These are phyloP conservation scores for Halictus rubicundus DNA, from an alignment of 1,140 invertebrate genomes.

Conservation along the genomic window DNA sequence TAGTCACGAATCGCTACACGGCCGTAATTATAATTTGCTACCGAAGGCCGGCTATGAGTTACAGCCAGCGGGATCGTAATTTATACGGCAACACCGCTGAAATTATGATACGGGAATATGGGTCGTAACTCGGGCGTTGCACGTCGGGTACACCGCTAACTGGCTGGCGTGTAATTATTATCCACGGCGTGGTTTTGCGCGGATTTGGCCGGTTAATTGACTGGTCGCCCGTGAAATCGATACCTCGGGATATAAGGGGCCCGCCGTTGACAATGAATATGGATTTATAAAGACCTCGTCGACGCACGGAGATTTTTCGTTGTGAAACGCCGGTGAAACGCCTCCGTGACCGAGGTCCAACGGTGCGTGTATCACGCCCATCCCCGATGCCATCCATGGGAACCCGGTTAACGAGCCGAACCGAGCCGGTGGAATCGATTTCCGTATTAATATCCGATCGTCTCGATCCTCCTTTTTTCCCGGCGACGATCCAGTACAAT, in stretches of 20 bases:
- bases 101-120: conserved; percentile 48
- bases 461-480: too few relatives aligned
- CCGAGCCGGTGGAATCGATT: conserved; percentile 9
- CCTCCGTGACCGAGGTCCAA: background rate
- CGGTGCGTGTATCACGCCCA: background rate
- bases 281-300: conserved; percentile 42
- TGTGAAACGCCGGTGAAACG: background rate
- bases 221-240: conserved; percentile 37
- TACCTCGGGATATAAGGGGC: background rate
- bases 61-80: conserved; percentile 42
- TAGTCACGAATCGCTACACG: conserved; percentile 29
- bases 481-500: too few relatives aligned
- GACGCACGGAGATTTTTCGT: background rate
- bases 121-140: conserved; percentile 45
- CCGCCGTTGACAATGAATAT: conserved; percentile 30
- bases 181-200: conserved; percentile 8
- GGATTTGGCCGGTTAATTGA: conserved; percentile 43
- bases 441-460: background rate
- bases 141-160: conserved; percentile 1
- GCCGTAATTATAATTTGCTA: conserved; percentile 59
- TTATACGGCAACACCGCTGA: conserved; percentile 46
- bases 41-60: conserved; percentile 54
- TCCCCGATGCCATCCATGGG: background rate
- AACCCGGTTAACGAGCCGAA: background rate
- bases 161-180: conserved; percentile 27